A percentile compares a stretch with the other conserved stretches of the same genome.
These are phyloP conservation scores for Candidula unifasciata DNA, from an alignment of 2,888 invertebrate species.

Conservation along the genomic window DNA sequence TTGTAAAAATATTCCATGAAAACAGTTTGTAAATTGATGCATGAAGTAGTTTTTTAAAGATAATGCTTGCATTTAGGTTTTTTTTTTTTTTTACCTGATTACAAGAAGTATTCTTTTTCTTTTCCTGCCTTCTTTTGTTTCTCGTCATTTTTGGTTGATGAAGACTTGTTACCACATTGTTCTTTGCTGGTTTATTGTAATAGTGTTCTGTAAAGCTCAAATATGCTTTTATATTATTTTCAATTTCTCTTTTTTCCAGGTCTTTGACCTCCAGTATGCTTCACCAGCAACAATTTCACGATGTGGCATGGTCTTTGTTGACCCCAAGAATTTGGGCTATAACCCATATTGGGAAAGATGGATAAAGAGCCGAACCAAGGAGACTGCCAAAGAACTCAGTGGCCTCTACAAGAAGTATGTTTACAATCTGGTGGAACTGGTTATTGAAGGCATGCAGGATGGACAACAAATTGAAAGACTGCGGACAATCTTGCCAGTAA, in stretches of 20 bases:
- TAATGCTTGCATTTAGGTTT: no score
- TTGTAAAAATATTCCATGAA: no score
- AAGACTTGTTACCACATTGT: no score
- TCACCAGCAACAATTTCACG: slow-evolving; percentile 94
- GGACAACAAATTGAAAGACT: slow-evolving; percentile 82
- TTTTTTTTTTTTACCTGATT: no score
- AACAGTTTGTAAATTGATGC: no score
- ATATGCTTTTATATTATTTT: no score
- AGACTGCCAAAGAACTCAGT: slow-evolving; percentile 65
- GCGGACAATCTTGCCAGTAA: slow-evolving; percentile 89
- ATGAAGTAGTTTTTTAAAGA: no score
- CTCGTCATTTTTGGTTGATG: no score
- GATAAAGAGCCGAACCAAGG: slow-evolving; percentile 77
- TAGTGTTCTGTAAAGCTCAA: no score
- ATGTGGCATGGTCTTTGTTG: slow-evolving; percentile 95
- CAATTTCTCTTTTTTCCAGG: slow-evolving; percentile 78
- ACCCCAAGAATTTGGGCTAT: slow-evolving; percentile 91
- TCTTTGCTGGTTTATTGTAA: no score
- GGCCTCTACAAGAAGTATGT: slow-evolving; percentile 87
- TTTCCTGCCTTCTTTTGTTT: no score
- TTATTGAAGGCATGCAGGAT: slow-evolving; percentile 86
- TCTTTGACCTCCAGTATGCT: slow-evolving; percentile 90
- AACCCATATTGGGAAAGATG: slow-evolving; percentile 91
- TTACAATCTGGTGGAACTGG: slow-evolving; percentile 84
- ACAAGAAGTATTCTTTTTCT: no score